Base-by-base conservation (phyloP, 1,140 invertebrate genomes). In the Lutraria rhynchaena region DNA sequence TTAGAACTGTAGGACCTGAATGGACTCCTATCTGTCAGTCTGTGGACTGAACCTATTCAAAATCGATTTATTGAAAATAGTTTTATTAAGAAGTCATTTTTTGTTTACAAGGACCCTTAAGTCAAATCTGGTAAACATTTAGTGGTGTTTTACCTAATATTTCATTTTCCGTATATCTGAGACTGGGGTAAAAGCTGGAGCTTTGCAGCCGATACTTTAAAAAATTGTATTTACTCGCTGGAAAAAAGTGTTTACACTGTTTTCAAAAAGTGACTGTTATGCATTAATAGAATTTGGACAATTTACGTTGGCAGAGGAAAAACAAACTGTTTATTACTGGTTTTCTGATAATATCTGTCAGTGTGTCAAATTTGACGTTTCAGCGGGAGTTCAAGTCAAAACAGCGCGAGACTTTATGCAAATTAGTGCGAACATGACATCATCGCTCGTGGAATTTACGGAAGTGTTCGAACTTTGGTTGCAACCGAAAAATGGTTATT, bases 161-260 rank as follows among this genome's bases (percentile, higher is more conserved):
- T 4, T 11, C 24, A n/a, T 55, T n/a, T 55, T 55, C 51, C 51
- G 51, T 55, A 55, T 55, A 11, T 22, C 7, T 55, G n/a, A 22
- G n/a, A 55, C 51, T 55, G 7, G 24, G 51, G 51, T 55, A 55
- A 55, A 55, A 11, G 7, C 7, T 55, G 24, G n/a, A 55, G 51
- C 51, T 55, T 17, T 11, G 51, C 51, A 55, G 51, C 51, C 51
- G 51, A 55, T n/a, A 55, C n/a, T n/a, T 55, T n/a, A n/a, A 55
- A 55, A 55, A 55, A 24, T 55, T 55, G 7, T 55, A 7, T 55
- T 55, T 11, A 55, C n/a, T 55, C 7, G 9, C n/a, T 55, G 51
- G 51, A 55, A 55, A 55, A n/a, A 4, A n/a, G 7, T n/a, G 19
- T 55, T 55, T 55, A 11, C 51, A 55, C 51, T 55, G 24, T n/a